These are phyloP conservation scores for Vidua macroura DNA, from an alignment of 2,113 vertebrate genomes.

Conservation along the genomic window DNA sequence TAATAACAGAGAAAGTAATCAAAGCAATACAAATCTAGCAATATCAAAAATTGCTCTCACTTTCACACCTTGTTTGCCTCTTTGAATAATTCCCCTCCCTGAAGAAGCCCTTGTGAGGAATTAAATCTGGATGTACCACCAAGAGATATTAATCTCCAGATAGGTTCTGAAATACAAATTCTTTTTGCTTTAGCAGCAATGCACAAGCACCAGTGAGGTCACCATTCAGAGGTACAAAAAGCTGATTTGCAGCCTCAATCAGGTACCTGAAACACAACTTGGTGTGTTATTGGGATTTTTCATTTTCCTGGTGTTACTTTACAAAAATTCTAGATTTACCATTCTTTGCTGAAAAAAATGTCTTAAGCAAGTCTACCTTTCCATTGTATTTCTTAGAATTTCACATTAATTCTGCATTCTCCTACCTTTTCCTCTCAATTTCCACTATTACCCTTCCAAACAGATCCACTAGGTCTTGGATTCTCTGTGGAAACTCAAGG, in stretches of 20 bases:
- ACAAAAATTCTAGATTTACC: not conserved
- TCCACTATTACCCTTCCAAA: not conserved
- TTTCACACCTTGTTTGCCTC: not conserved
- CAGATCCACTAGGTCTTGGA: not conserved
- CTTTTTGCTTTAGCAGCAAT: not conserved
- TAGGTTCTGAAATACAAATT: not conserved
- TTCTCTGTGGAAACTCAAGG: not conserved
- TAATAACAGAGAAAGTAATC: not conserved
- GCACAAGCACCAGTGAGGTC: not conserved
- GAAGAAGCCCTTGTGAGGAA: not conserved
- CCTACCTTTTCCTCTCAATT: not conserved
- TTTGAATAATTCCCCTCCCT: not conserved
- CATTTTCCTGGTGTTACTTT: not conserved
- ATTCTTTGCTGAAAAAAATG: not conserved
- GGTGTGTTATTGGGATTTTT: rapidly evolving
- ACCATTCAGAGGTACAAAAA: not conserved
- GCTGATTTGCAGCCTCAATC: not conserved
- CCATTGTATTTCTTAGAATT: not conserved
- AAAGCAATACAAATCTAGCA: not conserved
- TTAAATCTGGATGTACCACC: not conserved
- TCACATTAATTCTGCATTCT: not conserved
- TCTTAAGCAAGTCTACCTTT: not conserved
- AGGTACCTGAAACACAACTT: not conserved
- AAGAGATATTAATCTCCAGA: not conserved
- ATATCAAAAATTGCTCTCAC: not conserved